Evolutionary conservation across 2,113 vertebrate species (phyloP).

Genomic region (Chionodraco myersi): DNA sequence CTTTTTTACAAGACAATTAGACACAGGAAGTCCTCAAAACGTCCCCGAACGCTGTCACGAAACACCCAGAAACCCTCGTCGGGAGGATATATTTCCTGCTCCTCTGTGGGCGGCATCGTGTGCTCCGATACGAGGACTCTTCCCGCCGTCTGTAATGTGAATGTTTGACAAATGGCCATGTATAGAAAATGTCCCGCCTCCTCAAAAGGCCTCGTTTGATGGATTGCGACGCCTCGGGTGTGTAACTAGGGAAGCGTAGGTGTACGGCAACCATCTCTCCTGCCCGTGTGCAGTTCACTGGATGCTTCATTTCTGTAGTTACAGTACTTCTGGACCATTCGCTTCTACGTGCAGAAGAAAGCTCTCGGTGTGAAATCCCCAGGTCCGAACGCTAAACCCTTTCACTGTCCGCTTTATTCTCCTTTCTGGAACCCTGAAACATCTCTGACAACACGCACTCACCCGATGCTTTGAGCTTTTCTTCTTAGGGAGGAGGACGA

Average conservation of each 20-base stretch:
- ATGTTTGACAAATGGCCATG: constrained; percentile 45
- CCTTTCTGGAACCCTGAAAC: constrained; percentile 12
- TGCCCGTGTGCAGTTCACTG: constrained; percentile 72
- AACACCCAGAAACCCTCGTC: too few species aligned
- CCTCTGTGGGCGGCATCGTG: constrained; percentile 21
- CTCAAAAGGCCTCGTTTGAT: constrained; percentile 22
- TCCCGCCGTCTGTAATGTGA: constrained; percentile 56
- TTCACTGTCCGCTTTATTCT: neutral
- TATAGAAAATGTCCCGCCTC: constrained; percentile 26
- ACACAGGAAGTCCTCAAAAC: constrained; percentile 3
- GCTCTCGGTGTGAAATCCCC: constrained; percentile 16
- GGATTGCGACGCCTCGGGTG: neutral
- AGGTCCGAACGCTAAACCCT: neutral
- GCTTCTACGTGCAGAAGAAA: constrained; percentile 37
- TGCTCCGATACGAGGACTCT: constrained; percentile 28
- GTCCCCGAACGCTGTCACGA: too few species aligned
- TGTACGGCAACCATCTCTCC: constrained; percentile 23
- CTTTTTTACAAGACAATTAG: constrained; percentile 21
- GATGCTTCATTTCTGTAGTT: constrained; percentile 70
- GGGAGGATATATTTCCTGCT: neutral
- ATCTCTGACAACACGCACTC: constrained; percentile 11
- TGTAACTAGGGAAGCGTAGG: constrained; percentile 10
- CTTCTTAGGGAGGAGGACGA: too few species aligned
- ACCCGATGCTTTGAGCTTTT: neutral
- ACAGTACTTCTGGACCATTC: constrained; percentile 28